phyloP scores from a whole-genome alignment of 2,113 vertebrate species.

The Dendrocopos noguchii region DNA sequence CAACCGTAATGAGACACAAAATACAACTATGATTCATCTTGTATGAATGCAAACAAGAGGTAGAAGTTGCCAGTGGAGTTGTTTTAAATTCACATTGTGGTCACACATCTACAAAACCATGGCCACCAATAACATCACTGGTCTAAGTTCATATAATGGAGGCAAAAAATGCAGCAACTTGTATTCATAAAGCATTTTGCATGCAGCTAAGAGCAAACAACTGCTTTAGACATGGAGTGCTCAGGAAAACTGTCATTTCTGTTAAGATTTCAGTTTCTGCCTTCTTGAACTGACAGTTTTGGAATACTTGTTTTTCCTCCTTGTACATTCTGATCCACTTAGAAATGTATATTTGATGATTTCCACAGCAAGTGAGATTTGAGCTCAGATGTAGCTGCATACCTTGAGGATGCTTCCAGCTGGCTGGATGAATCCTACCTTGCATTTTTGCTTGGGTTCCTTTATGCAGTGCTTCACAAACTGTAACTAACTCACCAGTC shows the following conservation, averaged over 20 bases:
- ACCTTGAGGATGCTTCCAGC: conserved; percentile 28
- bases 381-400: not conserved
- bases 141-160: not conserved
- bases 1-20: not conserved
- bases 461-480: not conserved
- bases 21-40: not conserved
- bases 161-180: not conserved
- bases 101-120: not conserved
- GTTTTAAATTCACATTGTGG: not conserved
- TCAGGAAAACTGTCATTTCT: not conserved
- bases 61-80: not conserved
- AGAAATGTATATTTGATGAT: conserved; percentile 32
- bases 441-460: not conserved
- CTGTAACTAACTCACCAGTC: not conserved
- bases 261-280: not conserved
- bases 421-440: not conserved
- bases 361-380: not conserved
- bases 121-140: not conserved
- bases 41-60: not conserved
- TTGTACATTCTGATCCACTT: conserved; percentile 16
- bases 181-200: not conserved
- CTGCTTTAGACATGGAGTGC: not conserved
- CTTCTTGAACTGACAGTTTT: conserved; percentile 13
- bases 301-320: not conserved
- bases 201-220: not conserved